Base-by-base conservation (phyloP, 2,113 vertebrate species). In the Cyphomyrus plagiostoma region DNA sequence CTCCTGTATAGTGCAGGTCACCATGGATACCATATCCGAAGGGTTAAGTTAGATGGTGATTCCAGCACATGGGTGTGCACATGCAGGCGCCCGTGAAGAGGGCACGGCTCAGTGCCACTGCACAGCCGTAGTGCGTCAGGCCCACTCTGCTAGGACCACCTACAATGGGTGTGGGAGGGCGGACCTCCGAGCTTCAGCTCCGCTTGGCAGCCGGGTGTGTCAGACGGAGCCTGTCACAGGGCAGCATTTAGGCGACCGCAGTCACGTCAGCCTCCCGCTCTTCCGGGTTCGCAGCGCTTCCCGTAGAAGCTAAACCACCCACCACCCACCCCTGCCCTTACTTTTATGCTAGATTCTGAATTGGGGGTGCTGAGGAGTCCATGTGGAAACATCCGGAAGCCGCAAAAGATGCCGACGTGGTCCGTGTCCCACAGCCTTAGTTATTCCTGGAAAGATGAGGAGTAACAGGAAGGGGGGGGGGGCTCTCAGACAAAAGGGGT, bases 401-500 rank as follows among this genome's bases (percentile, higher is more conserved):
- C 83, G 21, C 83, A 85, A 85, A 49, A 15, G 83, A 45, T 19
- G 48, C 49, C 11, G 30, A 77, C 52, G 50, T 77, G 70, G 70
- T 77, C 70, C 30, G 11, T 77, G 70, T 77, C 70, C 70, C 70
- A 77, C 70, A 77, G 70, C 30, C 70, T 46, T 15, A 58, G 86
- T 80, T 86, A 85, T 80, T 93, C 45, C 66, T 70, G 53, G 70
- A 84, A 46, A 53, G 53, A n/a, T 30, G 86, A 85, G 17, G 48
- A 84, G n/a, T 15, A 74, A 30, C 9, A 42, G 89, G 66, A 52
- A 4, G 39, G 45, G 23, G 30, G 85, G 30, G 50, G 89, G 58
- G 26, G 62, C 23, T 21, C 52, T 46, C 30, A 88, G 91, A 91
- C 83, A 88, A 86, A 93, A 82, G 45, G 23, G 23, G 56, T 88